Percentiles rank a stretch among this genome's conserved stretches.
These are phyloP conservation scores for Leptoteleia sp. DNA, from an alignment of 1,140 invertebrate genomes.

Conservation along the genomic window DNA sequence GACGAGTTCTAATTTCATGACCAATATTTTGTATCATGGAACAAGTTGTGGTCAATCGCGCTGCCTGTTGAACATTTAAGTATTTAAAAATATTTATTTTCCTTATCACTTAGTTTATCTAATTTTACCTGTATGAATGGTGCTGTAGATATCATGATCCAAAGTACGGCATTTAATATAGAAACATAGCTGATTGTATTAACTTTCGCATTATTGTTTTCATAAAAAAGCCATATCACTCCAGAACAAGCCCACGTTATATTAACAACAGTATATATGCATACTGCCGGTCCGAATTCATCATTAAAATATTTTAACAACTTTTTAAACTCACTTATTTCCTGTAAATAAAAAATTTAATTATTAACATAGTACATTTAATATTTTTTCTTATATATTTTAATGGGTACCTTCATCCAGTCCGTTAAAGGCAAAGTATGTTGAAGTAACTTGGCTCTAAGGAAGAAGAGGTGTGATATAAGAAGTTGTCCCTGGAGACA, in stretches of 20 bases:
- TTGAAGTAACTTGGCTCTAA: constrained; percentile 86
- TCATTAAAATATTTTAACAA: constrained; percentile 88
- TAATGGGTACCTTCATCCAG: constrained; percentile 92
- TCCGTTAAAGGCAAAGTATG: constrained; percentile 86
- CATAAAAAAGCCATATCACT: constrained; percentile 84
- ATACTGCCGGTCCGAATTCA: constrained; percentile 86
- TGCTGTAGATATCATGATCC: constrained; percentile 85
- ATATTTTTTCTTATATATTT: no score
- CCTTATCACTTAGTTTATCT: neutral
- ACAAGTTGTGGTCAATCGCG: constrained; percentile 88
- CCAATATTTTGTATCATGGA: constrained; percentile 86
- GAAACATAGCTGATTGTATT: constrained; percentile 83
- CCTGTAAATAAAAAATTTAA: no score
- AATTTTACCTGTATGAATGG: constrained; percentile 85
- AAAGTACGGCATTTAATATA: constrained; percentile 85
- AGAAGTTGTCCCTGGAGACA: constrained; percentile 90
- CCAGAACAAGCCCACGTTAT: constrained; percentile 86
- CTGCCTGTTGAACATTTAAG: constrained; percentile 85
- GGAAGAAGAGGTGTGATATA: constrained; percentile 86
- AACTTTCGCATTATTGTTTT: constrained; percentile 82
- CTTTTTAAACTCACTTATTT: constrained; percentile 88
- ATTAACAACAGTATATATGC: constrained; percentile 88
- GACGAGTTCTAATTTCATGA: constrained; percentile 88
- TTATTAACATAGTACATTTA: no score
- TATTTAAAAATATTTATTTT: constrained; percentile 12